A percentile compares a stretch with the other conserved stretches of the same genome.
These are phyloP conservation scores for Halichoeres trimaculatus DNA, from an alignment of 2,113 vertebrate species.

Conservation along the genomic window DNA sequence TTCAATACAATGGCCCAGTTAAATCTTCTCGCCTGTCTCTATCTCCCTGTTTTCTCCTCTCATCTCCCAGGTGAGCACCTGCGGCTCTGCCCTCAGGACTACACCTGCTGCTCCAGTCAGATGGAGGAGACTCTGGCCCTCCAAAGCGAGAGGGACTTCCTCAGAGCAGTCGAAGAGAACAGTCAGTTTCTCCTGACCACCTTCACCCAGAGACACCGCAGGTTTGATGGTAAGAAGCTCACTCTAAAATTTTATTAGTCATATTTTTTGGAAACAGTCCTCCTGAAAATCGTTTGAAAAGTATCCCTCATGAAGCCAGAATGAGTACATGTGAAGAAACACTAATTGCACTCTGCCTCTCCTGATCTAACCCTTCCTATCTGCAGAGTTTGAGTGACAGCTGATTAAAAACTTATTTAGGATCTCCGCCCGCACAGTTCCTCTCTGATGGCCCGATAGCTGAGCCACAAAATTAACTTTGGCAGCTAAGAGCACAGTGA, in stretches of 20 bases:
- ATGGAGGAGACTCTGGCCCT: conserved; percentile 88
- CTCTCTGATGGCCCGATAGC: conserved; percentile 22
- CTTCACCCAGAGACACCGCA: conserved; percentile 85
- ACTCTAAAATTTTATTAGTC: background rate
- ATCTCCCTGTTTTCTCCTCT: conserved; percentile 10
- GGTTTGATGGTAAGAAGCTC: conserved; percentile 86
- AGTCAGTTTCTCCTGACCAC: conserved; percentile 88
- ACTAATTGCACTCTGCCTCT: background rate
- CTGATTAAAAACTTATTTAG: conserved; percentile 25
- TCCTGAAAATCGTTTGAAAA: background rate
- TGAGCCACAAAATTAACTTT: conserved; percentile 12
- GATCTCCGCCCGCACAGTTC: conserved; percentile 10
- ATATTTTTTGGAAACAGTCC: background rate
- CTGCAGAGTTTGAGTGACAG: conserved; percentile 21
- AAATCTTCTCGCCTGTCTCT: background rate
- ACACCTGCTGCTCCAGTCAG: conserved; percentile 91
- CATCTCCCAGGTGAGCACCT: conserved; percentile 88
- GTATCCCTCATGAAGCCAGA: background rate
- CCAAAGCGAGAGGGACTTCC: conserved; percentile 86
- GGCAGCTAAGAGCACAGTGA: conserved; percentile 14
- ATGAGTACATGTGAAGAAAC: background rate
- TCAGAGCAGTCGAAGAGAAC: conserved; percentile 84
- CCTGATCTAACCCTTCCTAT: background rate
- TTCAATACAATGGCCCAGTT: too few relatives aligned
- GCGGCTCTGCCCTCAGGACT: conserved; percentile 89